Evolutionary conservation across 2,888 invertebrate species (phyloP).

Genomic region (Camptogramma bilineatum): DNA sequence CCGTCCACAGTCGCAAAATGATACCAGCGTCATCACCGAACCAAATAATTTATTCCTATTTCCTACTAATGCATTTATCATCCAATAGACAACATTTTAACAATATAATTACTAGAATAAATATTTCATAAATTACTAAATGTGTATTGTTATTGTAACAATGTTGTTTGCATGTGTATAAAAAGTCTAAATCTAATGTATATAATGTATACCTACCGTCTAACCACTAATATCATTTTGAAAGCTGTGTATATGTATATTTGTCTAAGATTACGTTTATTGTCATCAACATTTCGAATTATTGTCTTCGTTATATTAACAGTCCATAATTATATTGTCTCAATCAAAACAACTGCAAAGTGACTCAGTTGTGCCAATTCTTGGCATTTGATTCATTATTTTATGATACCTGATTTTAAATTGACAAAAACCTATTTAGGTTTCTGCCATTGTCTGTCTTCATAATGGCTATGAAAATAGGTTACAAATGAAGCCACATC

Average conservation of each 20-base stretch:
- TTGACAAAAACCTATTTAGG: too few relatives aligned
- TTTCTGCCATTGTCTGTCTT: too few relatives aligned
- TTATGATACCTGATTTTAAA: too few relatives aligned
- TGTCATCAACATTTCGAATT: conserved; percentile 41
- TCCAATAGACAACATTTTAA: not conserved
- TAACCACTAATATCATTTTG: conserved; percentile 18
- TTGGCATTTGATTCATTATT: not conserved
- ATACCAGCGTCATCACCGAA: conserved; percentile 5
- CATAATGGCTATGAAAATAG: too few relatives aligned
- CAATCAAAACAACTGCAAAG: conserved; percentile 19
- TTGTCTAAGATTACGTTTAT: conserved; percentile 36
- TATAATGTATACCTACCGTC: not conserved
- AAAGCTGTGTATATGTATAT: conserved; percentile 27
- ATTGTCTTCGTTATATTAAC: conserved; percentile 43
- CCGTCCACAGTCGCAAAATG: conserved; percentile 41
- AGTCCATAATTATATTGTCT: conserved; percentile 18
- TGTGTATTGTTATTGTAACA: conserved; percentile 41
- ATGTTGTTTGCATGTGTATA: conserved; percentile 18
- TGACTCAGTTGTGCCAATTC: conserved; percentile 5
- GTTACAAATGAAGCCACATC: not conserved
- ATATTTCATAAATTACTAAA: not conserved
- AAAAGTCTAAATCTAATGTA: conserved; percentile 16
- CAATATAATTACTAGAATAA: not conserved
- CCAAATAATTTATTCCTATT: not conserved
- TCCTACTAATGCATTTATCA: not conserved